phyloP scores from a whole-genome alignment of 1,140 invertebrate genomes.

The Caenorhabditis tropicalis region DNA sequence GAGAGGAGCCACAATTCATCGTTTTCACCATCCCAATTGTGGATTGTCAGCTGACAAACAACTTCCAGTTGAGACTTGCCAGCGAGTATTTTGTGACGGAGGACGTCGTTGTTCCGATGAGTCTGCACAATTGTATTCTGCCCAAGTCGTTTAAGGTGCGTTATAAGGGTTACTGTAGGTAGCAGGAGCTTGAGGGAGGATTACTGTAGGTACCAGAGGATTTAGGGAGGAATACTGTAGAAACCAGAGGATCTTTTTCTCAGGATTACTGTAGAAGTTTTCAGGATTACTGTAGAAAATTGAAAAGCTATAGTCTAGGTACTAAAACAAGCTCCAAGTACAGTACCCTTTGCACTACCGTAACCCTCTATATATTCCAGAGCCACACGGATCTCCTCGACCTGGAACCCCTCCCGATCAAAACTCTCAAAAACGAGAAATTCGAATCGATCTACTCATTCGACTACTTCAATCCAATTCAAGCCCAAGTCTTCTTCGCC shows the following conservation, averaged over 20 bases:
- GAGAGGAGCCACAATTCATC: slow-evolving; percentile 81
- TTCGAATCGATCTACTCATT: slow-evolving; percentile 88
- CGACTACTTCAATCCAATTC: slow-evolving; percentile 96
- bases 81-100: slow-evolving; percentile 91
- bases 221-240: no score
- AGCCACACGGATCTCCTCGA: slow-evolving; percentile 82
- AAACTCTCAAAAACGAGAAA: slow-evolving; percentile 80
- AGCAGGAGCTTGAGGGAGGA: no score
- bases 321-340: no score
- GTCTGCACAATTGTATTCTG: slow-evolving; percentile 87
- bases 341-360: no score
- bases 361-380: no score
- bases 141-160: slow-evolving; percentile 88
- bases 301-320: no score
- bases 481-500: slow-evolving; percentile 97
- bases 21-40: slow-evolving; percentile 93
- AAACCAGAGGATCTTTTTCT: no score
- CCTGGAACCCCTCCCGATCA: slow-evolving; percentile 86
- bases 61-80: slow-evolving; percentile 87
- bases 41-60: slow-evolving; percentile 84
- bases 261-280: no score
- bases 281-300: no score
- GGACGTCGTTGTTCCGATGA: slow-evolving; percentile 80
- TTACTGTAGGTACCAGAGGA: no score
- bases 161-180: no score